A percentile compares a stretch with the other conserved stretches of the same genome.
Conservation (phyloP, 2,113 vertebrate species). For the Nothoprocta perdicaria region DNA sequence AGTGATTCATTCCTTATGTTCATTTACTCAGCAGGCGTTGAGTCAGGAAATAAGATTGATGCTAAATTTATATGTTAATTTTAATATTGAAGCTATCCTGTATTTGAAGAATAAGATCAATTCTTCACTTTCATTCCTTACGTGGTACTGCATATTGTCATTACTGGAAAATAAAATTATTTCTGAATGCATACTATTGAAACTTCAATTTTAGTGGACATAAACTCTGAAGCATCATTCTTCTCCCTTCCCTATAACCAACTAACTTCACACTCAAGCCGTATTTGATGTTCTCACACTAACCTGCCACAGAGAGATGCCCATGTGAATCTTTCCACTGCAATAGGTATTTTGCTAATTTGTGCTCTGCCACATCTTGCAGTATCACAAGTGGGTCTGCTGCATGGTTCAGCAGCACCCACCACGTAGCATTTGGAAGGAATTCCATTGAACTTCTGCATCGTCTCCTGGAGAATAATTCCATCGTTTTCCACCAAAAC, state of each 20-base stretch:
- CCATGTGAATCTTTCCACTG: not conserved
- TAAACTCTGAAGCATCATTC: slow-evolving; percentile 49
- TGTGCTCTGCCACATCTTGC: not conserved
- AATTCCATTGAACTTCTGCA: not conserved
- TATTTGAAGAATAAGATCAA: slow-evolving; percentile 80
- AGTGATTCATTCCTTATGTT: slow-evolving; percentile 79
- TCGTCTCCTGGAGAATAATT: not conserved
- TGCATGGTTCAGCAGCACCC: not conserved
- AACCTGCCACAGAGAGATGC: slow-evolving; percentile 7
- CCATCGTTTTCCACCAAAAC: not conserved
- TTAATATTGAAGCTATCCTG: slow-evolving; percentile 79
- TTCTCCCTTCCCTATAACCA: slow-evolving; percentile 28
- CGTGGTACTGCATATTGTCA: slow-evolving; percentile 72
- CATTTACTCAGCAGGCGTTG: slow-evolving; percentile 70
- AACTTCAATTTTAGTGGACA: slow-evolving; percentile 72
- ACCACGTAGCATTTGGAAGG: accelerated
- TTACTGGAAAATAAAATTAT: slow-evolving; percentile 75
- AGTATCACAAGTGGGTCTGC: not conserved
- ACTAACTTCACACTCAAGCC: not conserved
- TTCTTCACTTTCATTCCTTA: slow-evolving; percentile 83
- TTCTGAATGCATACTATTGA: slow-evolving; percentile 73
- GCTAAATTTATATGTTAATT: slow-evolving; percentile 86
- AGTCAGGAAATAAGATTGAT: slow-evolving; percentile 78
- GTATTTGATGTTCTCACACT: slow-evolving; percentile 25
- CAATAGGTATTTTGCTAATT: accelerated